Evolutionary conservation across 2,113 vertebrate species (phyloP).

Genomic region (Egretta garzetta): DNA sequence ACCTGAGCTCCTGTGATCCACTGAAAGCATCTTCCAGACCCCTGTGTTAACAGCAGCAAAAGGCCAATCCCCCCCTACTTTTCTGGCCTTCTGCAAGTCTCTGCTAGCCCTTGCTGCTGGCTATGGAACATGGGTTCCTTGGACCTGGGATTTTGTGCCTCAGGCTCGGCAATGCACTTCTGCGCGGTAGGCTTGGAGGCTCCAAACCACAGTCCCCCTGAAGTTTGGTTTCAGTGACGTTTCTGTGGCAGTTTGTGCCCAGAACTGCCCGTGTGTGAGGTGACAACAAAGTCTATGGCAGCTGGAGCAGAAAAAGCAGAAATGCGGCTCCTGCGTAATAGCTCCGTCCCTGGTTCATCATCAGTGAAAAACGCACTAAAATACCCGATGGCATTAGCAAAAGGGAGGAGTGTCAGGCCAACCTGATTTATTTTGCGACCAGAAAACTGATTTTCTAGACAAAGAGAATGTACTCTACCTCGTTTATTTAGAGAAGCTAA

Average conservation of each 20-base stretch:
- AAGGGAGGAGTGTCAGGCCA: conserved; percentile 24
- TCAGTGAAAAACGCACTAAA: not conserved
- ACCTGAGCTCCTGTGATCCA: not conserved
- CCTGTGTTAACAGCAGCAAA: not conserved
- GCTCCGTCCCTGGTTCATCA: not conserved
- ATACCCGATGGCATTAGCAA: conserved; percentile 36
- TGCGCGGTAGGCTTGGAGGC: not conserved
- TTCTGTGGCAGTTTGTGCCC: conserved; percentile 15
- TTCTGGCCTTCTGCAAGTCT: not conserved
- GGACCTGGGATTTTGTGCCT: not conserved
- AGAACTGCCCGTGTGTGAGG: conserved; percentile 14
- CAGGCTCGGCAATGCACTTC: rapidly evolving
- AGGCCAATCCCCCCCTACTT: rapidly evolving
- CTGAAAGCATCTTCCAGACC: not conserved
- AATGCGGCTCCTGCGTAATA: not conserved
- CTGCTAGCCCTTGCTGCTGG: not conserved
- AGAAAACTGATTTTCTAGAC: not conserved
- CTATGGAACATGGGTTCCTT: too few species aligned
- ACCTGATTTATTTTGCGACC: not conserved
- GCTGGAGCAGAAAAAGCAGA: conserved; percentile 27
- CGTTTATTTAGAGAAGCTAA: not conserved
- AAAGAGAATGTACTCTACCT: not conserved
- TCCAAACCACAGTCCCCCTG: not conserved
- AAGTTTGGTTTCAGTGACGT: not conserved
- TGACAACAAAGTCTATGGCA: not conserved